phyloP scores from a whole-genome alignment of 2,113 vertebrate species.

The Tor tambroides region DNA sequence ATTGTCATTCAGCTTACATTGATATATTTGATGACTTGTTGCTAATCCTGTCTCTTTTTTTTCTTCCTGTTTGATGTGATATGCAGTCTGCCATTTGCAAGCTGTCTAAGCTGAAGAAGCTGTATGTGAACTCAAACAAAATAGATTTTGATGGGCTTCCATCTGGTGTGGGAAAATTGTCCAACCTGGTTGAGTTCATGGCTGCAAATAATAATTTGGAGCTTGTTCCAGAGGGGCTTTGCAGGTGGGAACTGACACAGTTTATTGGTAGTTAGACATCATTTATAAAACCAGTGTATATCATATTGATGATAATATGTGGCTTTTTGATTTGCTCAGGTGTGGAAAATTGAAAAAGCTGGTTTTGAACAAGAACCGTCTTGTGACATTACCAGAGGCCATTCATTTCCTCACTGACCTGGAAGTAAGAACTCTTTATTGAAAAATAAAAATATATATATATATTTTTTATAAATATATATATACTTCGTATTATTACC shows the following conservation, averaged over 20 bases:
- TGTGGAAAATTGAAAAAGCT: constrained; percentile 93
- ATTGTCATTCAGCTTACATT: not conserved
- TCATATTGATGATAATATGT: not conserved
- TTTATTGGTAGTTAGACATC: not conserved
- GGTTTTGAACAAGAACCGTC: constrained; percentile 94
- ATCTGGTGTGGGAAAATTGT: constrained; percentile 91
- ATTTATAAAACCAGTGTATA: not conserved
- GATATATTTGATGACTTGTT: not conserved
- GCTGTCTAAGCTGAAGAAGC: constrained; percentile 91
- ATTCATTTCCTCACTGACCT: constrained; percentile 90
- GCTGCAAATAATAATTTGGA: constrained; percentile 97
- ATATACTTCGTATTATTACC: no score
- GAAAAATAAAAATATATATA: not conserved
- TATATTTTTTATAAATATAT: no score
- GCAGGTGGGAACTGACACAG: constrained; percentile 78
- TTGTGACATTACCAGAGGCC: constrained; percentile 93
- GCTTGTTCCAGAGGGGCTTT: constrained; percentile 94
- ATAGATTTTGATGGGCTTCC: constrained; percentile 96
- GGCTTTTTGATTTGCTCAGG: constrained; percentile 66
- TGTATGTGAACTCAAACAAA: constrained; percentile 96
- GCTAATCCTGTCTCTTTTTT: not conserved
- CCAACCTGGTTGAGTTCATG: constrained; percentile 92
- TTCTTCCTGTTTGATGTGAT: not conserved
- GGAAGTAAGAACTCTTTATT: constrained; percentile 76
- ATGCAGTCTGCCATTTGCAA: constrained; percentile 93